Conservation (phyloP, 2,888 invertebrate genomes). For the Xestia ashworthii region DNA sequence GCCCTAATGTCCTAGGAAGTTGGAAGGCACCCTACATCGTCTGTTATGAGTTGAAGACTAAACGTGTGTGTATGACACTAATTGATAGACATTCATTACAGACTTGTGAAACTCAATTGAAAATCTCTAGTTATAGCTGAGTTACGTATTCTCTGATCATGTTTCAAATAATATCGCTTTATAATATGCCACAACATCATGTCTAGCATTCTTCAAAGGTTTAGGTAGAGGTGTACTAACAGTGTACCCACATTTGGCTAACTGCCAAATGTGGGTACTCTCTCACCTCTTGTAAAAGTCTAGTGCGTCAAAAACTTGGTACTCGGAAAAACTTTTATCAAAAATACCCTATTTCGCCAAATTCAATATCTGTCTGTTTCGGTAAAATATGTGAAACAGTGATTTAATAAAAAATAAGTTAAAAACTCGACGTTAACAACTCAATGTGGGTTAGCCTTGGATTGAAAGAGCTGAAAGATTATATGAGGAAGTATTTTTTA, state of each 20-base stretch:
- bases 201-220: not conserved
- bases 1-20: not conserved
- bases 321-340: too few relatives aligned
- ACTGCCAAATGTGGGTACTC: too few relatives aligned
- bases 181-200: not conserved
- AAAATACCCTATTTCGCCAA: too few relatives aligned
- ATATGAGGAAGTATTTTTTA: too few relatives aligned
- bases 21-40: not conserved
- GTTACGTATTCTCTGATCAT: not conserved
- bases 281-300: too few relatives aligned
- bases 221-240: not conserved
- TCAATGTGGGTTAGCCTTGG: too few relatives aligned
- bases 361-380: too few relatives aligned
- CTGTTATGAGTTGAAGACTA: not conserved
- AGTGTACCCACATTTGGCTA: not conserved
- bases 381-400: too few relatives aligned
- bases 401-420: too few relatives aligned
- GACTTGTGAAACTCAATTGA: constrained; percentile 2
- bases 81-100: constrained; percentile 23
- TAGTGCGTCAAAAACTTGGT: too few relatives aligned
- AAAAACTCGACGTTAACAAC: too few relatives aligned
- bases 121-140: not conserved
- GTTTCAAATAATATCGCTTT: not conserved
- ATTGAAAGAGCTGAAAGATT: too few relatives aligned
- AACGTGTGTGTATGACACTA: constrained; percentile 8